Evolutionary conservation across 2,797 vertebrate species (phyloP).

Genomic region (Pangasius krempfi): DNA sequence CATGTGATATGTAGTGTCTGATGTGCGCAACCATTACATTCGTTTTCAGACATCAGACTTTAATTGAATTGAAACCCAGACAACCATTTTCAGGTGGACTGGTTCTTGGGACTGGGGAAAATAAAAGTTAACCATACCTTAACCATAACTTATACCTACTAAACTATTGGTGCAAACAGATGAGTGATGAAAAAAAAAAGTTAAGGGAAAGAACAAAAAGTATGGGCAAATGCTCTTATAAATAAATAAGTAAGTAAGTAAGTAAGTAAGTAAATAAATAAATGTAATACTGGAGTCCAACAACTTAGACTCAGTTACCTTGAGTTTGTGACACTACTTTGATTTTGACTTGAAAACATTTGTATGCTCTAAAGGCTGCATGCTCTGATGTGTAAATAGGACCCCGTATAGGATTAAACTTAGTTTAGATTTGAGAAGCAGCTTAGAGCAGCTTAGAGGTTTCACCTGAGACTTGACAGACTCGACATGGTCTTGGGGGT

Average conservation of each 20-base stretch:
- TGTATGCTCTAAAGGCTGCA: not conserved
- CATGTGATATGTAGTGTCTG: no score
- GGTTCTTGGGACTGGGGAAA: no score
- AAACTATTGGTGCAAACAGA: no score
- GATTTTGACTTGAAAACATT: not conserved
- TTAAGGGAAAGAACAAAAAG: no score
- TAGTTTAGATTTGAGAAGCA: slow-evolving; percentile 9
- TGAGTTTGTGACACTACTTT: not conserved
- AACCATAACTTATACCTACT: no score
- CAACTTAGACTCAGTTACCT: not conserved
- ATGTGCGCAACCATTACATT: no score
- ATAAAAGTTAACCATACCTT: no score
- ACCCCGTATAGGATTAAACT: not conserved
- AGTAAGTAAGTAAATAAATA: not conserved
- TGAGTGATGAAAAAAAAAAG: no score
- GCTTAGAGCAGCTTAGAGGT: not conserved
- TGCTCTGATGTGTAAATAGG: slow-evolving; percentile 8
- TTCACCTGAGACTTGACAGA: not conserved
- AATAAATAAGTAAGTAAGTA: no score
- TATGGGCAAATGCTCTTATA: not conserved
- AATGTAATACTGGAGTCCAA: not conserved
- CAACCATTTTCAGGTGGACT: no score
- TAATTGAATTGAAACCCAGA: no score
- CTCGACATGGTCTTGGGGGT: not conserved
- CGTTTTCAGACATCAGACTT: no score